phyloP scores from a whole-genome alignment of 2,113 vertebrate species.

The Eonycteris spelaea region DNA sequence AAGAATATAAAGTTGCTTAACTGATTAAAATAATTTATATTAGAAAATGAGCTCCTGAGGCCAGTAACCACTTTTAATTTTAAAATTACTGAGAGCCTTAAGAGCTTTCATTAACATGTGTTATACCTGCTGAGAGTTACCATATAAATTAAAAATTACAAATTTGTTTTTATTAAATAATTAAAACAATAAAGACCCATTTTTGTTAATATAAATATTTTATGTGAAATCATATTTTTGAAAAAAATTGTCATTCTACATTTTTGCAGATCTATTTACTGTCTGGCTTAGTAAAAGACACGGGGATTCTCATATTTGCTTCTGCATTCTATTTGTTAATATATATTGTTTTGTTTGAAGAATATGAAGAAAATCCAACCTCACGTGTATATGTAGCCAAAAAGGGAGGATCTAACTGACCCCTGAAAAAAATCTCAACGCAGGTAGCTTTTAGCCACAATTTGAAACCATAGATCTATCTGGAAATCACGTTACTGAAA shows the following conservation, averaged over 20 bases:
- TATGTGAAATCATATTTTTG: not conserved
- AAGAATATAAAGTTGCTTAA: not conserved
- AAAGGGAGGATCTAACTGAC: not conserved
- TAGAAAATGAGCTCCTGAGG: not conserved
- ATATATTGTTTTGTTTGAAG: not conserved
- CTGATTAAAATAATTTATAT: not conserved
- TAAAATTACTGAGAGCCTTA: not conserved
- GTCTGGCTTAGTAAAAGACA: not conserved
- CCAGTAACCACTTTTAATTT: not conserved
- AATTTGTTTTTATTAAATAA: not conserved
- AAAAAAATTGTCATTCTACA: not conserved
- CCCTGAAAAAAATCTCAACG: not conserved
- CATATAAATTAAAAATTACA: not conserved
- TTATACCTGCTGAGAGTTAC: not conserved
- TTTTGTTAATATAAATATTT: not conserved
- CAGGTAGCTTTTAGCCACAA: not conserved
- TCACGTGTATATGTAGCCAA: not conserved
- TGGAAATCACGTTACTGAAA: not conserved
- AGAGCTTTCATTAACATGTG: not conserved
- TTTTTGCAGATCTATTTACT: not conserved
- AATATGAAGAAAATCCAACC: not conserved
- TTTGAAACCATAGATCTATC: not conserved
- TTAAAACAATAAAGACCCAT: not conserved
- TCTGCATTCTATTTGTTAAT: not conserved
- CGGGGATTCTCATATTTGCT: not conserved